A percentile compares a stretch with the other conserved stretches of the same genome.
Conservation (phyloP, 2,797 vertebrate genomes). For the Carapus acus region DNA sequence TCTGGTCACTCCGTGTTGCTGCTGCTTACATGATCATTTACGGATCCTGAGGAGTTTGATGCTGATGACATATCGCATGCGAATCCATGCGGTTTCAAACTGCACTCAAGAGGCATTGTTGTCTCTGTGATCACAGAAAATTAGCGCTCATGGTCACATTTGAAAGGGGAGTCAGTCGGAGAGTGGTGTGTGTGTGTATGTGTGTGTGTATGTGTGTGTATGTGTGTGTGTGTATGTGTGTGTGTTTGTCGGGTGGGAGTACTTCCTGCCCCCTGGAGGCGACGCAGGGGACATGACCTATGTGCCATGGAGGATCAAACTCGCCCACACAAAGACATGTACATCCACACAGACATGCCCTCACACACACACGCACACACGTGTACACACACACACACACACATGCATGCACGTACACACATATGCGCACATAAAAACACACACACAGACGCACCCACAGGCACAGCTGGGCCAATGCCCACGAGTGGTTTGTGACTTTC, state of each 20-base stretch:
- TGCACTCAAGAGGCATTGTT: background rate
- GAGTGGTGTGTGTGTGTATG: conserved; percentile 13
- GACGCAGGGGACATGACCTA: conserved; percentile 24
- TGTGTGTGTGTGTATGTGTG: conserved; percentile 17
- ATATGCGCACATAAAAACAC: no score
- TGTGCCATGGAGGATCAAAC: conserved; percentile 31
- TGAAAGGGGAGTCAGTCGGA: no score
- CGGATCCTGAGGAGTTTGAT: no score
- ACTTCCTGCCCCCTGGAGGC: conserved; percentile 9
- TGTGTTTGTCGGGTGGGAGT: conserved; percentile 13
- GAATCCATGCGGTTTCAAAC: background rate
- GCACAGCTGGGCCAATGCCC: conserved; percentile 22
- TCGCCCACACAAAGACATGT: no score
- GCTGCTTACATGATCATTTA: background rate
- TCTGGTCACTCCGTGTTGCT: conserved; percentile 9
- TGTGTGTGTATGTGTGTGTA: conserved; percentile 17
- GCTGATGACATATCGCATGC: no score
- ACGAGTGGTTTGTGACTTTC: conserved; percentile 13
- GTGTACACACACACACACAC: no score
- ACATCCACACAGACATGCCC: no score
- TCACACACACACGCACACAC: no score
- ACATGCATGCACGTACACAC: no score
- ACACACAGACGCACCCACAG: conserved; percentile 8
- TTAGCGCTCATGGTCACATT: conserved; percentile 7
- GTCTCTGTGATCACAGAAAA: conserved; percentile 7